phyloP scores from a whole-genome alignment of 2,797 vertebrate genomes.

The Decapterus maruadsi region DNA sequence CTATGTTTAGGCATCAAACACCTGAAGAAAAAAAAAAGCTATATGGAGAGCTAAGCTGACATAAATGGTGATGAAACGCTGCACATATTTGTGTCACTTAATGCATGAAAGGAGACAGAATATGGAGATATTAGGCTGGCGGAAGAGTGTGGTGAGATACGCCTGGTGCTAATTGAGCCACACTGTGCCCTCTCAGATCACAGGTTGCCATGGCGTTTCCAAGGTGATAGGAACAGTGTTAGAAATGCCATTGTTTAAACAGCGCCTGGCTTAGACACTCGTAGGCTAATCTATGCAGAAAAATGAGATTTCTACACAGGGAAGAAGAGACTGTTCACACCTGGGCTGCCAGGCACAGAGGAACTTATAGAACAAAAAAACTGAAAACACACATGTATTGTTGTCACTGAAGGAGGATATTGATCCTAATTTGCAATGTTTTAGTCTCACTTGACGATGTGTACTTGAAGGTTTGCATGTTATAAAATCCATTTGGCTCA shows the following conservation, averaged over 20 bases:
- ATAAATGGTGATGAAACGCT: conserved; percentile 69
- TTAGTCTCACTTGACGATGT: conserved; percentile 8
- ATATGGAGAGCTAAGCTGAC: conserved; percentile 33
- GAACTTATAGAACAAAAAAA: conserved; percentile 28
- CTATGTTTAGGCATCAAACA: conserved; percentile 23
- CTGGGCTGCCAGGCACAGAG: conserved; percentile 33
- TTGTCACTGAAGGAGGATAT: neutral
- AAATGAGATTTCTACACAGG: conserved; percentile 61
- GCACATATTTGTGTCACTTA: conserved; percentile 74
- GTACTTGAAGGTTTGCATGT: conserved; percentile 9
- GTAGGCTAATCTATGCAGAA: conserved; percentile 72
- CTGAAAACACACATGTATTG: conserved; percentile 24
- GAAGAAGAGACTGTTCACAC: conserved; percentile 44
- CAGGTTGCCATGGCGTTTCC: conserved; percentile 84
- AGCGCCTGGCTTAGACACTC: conserved; percentile 69
- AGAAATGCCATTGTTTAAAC: conserved; percentile 81
- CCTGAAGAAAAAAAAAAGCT: conserved; percentile 23
- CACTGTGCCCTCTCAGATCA: conserved; percentile 78
- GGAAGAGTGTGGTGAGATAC: conserved; percentile 59
- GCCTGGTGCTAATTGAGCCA: conserved; percentile 83
- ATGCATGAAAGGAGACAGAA: conserved; percentile 67
- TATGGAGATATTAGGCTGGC: conserved; percentile 69
- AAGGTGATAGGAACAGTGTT: conserved; percentile 80
- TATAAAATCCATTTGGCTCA: neutral
- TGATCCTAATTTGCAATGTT: conserved; percentile 25